Conservation (phyloP, 2,888 invertebrate species). For the Mesochorus sp. region DNA sequence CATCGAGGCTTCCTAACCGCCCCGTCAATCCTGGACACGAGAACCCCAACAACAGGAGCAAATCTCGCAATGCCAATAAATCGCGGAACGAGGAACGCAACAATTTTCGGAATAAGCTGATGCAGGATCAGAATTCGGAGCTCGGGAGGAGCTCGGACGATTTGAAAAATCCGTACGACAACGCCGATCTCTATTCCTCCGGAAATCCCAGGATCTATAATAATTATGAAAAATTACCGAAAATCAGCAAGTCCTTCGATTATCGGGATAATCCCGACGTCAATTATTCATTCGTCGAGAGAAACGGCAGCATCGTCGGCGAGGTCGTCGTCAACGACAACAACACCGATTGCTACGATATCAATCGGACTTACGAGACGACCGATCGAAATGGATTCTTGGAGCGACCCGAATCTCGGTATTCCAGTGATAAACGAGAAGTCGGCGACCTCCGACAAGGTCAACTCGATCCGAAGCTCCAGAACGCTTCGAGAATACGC, state of each 20-base stretch:
- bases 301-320: constrained; percentile 50
- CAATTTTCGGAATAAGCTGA: constrained; percentile 54
- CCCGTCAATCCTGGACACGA: constrained; percentile 11
- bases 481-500: constrained; percentile 56
- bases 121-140: too few species aligned
- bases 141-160: too few species aligned
- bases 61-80: not conserved
- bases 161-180: constrained; percentile 64
- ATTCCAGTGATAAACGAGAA: constrained; percentile 72
- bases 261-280: constrained; percentile 33
- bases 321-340: constrained; percentile 27
- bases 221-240: constrained; percentile 68
- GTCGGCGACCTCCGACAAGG: too few species aligned
- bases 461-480: too few species aligned
- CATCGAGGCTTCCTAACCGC: not conserved
- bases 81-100: constrained; percentile 49
- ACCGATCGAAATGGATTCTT: too few species aligned
- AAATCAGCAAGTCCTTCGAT: constrained; percentile 53
- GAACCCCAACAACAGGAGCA: not conserved
- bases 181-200: constrained; percentile 20
- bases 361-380: constrained; percentile 63
- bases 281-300: constrained; percentile 59
- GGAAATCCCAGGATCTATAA: constrained; percentile 58
- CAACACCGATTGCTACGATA: constrained; percentile 65
- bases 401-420: constrained; percentile 54